phyloP scores from a whole-genome alignment of 2,113 vertebrate genomes.

The zebrafish (Danio rerio) region GRCz12tu NC_133176.1:5784001-5784500 shows the following conservation, averaged over 20 bases:
- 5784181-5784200: neutral
- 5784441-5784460: slow-evolving; percentile 28
- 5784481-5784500: neutral
- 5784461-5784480: slow-evolving; percentile 34
- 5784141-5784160: no score
- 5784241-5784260: neutral
- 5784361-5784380: neutral
- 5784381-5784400: neutral
- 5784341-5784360: neutral
- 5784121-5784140: no score
- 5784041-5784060: no score
- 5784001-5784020: no score
- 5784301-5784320: neutral
- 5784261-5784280: neutral
- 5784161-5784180: neutral
- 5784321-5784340: no score
- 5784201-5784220: neutral
- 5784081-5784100: no score
- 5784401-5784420: neutral
- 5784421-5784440: slow-evolving; percentile 6
- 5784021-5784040: no score
- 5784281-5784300: neutral
- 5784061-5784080: no score
- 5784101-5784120: no score
- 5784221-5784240: neutral